These are phyloP conservation scores for Drepana arcuata DNA, from an alignment of 1,140 invertebrate genomes.

Conservation along the genomic window DNA sequence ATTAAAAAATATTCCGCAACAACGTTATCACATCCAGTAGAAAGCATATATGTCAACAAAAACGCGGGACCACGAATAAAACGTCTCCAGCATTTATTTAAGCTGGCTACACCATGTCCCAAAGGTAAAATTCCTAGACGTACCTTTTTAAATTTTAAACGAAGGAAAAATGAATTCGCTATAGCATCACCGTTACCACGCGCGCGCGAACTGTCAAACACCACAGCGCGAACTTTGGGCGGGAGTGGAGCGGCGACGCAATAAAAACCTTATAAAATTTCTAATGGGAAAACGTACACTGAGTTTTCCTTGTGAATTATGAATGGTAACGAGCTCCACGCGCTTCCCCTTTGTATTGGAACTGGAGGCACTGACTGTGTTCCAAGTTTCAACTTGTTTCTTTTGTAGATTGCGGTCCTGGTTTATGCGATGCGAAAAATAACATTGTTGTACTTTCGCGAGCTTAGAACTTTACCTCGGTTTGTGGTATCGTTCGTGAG, in stretches of 20 bases:
- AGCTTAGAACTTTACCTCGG: too few relatives aligned
- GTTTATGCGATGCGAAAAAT: constrained; percentile 44
- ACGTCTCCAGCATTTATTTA: too few relatives aligned
- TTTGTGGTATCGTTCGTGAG: too few relatives aligned
- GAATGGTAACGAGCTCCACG: constrained; percentile 58
- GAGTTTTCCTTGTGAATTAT: constrained; percentile 63
- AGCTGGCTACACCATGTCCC: too few relatives aligned
- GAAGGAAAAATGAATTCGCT: constrained; percentile 19
- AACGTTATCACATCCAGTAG: too few relatives aligned
- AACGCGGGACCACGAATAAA: too few relatives aligned
- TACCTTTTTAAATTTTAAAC: constrained; percentile 14
- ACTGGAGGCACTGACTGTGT: too few relatives aligned
- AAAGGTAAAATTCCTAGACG: constrained; percentile 5
- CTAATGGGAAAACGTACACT: constrained; percentile 65
- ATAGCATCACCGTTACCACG: too few relatives aligned
- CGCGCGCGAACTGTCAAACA: too few relatives aligned
- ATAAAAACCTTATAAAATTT: constrained; percentile 70
- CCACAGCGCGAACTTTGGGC: constrained; percentile 37
- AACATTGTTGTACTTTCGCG: constrained; percentile 40
- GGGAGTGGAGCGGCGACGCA: constrained; percentile 26
- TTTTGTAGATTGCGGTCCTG: constrained; percentile 51
- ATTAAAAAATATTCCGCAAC: too few relatives aligned
- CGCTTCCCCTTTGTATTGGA: constrained; percentile 39
- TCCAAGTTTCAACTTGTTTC: constrained; percentile 51
- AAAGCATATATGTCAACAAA: too few relatives aligned